A percentile compares a stretch with the other conserved stretches of the same genome.
These are phyloP conservation scores for Hirundichthys speculiger DNA, from an alignment of 2,113 vertebrate species.

Conservation along the genomic window DNA sequence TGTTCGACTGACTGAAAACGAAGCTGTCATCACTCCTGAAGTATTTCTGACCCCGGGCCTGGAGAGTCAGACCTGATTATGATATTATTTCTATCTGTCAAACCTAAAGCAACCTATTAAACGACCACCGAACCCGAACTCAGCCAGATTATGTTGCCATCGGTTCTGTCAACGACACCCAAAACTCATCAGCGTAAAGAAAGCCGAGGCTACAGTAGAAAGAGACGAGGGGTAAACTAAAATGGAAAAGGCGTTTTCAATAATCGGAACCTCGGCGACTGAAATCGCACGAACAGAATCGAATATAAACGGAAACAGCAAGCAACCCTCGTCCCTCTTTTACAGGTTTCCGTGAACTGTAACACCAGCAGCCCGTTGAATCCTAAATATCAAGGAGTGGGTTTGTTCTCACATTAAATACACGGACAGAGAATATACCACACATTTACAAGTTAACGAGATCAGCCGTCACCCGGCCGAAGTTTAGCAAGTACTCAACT, in stretches of 20 bases:
- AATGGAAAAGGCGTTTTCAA: too few relatives aligned
- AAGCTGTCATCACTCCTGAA: constrained; percentile 8
- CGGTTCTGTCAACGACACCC: constrained; percentile 18
- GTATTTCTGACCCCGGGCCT: constrained; percentile 18
- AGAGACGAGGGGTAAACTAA: too few relatives aligned
- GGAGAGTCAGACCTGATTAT: background rate
- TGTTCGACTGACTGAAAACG: background rate
- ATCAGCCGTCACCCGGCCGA: background rate
- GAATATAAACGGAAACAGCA: background rate
- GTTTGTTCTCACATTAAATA: constrained; percentile 22
- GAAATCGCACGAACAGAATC: background rate
- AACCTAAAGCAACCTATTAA: background rate
- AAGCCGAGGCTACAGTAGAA: background rate
- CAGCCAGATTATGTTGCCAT: constrained; percentile 9
- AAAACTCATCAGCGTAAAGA: constrained; percentile 3
- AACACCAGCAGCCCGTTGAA: too few relatives aligned
- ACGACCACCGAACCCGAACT: background rate
- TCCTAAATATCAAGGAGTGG: constrained; percentile 44
- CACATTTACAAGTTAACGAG: background rate
- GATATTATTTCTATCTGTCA: constrained; percentile 6
- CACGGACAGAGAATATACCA: background rate
- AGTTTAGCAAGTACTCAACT: background rate
- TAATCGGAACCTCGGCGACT: too few relatives aligned
- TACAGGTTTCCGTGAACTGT: background rate
- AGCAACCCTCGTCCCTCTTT: background rate